phyloP scores from a whole-genome alignment of 2,797 vertebrate species.

The Hylomyscus alleni region DNA sequence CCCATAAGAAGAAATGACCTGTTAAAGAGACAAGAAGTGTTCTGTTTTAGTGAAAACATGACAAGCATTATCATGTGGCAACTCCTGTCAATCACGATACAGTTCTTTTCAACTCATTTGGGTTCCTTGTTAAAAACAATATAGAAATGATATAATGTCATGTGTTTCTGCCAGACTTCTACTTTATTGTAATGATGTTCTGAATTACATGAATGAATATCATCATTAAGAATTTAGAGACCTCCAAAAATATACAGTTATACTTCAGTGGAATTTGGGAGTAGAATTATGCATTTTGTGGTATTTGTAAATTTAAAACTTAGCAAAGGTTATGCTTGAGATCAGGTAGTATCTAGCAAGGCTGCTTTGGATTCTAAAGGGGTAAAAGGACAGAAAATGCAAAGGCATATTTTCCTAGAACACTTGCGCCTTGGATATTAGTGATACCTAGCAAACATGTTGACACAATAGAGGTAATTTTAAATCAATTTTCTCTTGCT shows the following conservation, averaged over 20 bases:
- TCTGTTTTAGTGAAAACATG: constrained; percentile 26
- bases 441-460: background rate
- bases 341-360: background rate
- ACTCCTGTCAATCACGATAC: background rate
- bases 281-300: constrained; percentile 54
- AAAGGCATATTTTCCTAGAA: background rate
- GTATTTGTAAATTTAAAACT: constrained; percentile 53
- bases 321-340: constrained; percentile 31
- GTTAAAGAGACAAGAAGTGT: background rate
- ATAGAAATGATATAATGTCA: background rate
- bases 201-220: constrained; percentile 37
- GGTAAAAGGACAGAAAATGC: background rate
- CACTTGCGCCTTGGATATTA: background rate
- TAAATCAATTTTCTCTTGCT: background rate
- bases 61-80: background rate
- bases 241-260: constrained; percentile 55
- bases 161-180: background rate
- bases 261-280: constrained; percentile 54
- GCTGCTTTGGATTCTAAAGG: background rate
- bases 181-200: constrained; percentile 53
- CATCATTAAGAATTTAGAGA: constrained; percentile 11
- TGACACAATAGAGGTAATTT: background rate
- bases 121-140: background rate
- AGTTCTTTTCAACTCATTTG: constrained; percentile 45
- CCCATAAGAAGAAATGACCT: background rate